Percentiles rank a stretch among this genome's conserved stretches.
Evolutionary conservation across 2,797 vertebrate genomes (phyloP).

Genomic region (Takifugu ocellatus): DNA sequence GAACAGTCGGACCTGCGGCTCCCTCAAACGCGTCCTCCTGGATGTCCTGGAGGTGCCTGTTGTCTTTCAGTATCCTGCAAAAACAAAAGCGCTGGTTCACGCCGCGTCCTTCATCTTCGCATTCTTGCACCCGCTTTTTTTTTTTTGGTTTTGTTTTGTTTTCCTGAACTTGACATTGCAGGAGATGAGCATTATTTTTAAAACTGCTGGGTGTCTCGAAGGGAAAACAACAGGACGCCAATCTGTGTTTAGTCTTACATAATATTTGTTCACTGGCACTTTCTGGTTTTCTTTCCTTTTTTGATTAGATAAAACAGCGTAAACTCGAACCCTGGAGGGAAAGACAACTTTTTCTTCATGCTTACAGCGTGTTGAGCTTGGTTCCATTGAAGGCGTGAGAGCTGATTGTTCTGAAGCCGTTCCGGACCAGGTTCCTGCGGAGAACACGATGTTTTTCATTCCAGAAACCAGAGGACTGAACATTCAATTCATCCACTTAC

Average conservation of each 20-base stretch:
- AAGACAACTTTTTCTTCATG: slow-evolving; percentile 11
- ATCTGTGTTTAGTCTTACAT: slow-evolving; percentile 75
- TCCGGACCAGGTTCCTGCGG: slow-evolving; percentile 84
- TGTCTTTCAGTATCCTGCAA: slow-evolving; percentile 83
- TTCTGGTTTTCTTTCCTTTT: slow-evolving; percentile 36
- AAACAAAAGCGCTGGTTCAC: slow-evolving; percentile 1
- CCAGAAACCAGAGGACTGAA: slow-evolving; percentile 42
- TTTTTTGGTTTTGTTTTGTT: slow-evolving; percentile 6
- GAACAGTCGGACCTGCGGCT: slow-evolving; percentile 78
- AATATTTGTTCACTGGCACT: slow-evolving; percentile 64
- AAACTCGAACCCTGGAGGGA: slow-evolving; percentile 4
- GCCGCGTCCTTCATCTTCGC: background rate
- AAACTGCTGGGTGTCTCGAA: slow-evolving; percentile 41
- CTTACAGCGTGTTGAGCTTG: slow-evolving; percentile 86
- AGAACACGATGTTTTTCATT: slow-evolving; percentile 36
- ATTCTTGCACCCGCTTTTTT: slow-evolving; percentile 6
- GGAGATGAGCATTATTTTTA: slow-evolving; percentile 57
- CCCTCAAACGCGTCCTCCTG: slow-evolving; percentile 82
- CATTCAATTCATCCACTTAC: slow-evolving; percentile 40
- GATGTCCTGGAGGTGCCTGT: slow-evolving; percentile 78
- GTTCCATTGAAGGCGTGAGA: slow-evolving; percentile 88
- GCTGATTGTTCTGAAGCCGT: slow-evolving; percentile 87
- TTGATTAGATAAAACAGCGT: slow-evolving; percentile 40
- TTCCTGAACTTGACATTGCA: slow-evolving; percentile 37
- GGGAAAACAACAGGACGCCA: slow-evolving; percentile 58